Evolutionary conservation across 2,113 vertebrate species (phyloP).

Genomic region (Dicrurus megarhynchus): DNA sequence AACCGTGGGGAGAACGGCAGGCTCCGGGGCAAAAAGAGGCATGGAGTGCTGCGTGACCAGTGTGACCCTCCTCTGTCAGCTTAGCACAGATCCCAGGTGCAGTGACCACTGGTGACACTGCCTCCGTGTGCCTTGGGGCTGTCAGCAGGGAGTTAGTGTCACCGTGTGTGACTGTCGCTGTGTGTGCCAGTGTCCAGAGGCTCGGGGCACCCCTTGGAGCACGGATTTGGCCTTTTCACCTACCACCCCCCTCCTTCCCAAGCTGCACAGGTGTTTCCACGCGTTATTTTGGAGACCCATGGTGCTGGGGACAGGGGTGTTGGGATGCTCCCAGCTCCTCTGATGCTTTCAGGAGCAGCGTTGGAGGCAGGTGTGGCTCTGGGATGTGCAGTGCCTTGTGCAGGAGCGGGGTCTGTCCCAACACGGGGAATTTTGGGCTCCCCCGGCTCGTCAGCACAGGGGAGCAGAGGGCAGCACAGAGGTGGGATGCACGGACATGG

Average conservation of each 20-base stretch:
- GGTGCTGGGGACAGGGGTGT: background rate
- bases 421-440: rapidly evolving
- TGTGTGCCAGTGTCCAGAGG: background rate
- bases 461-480: rapidly evolving
- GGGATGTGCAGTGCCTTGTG: background rate
- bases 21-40: background rate
- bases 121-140: background rate
- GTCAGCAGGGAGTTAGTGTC: background rate
- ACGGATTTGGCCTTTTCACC: background rate
- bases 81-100: background rate
- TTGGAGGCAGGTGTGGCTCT: background rate
- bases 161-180: rapidly evolving
- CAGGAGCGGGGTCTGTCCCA: background rate
- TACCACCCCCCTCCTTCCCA: background rate
- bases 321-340: background rate
- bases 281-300: background rate
- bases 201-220: background rate
- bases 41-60: rapidly evolving
- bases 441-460: rapidly evolving
- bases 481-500: background rate
- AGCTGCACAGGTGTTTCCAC: background rate
- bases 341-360: background rate
- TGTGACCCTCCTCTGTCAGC: background rate
- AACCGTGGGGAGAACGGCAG: background rate
- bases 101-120: background rate